Evolutionary conservation across 92 coral and sea anemone genomes (phyloP).

Genomic region (Zoanthus gigantus): DNA sequence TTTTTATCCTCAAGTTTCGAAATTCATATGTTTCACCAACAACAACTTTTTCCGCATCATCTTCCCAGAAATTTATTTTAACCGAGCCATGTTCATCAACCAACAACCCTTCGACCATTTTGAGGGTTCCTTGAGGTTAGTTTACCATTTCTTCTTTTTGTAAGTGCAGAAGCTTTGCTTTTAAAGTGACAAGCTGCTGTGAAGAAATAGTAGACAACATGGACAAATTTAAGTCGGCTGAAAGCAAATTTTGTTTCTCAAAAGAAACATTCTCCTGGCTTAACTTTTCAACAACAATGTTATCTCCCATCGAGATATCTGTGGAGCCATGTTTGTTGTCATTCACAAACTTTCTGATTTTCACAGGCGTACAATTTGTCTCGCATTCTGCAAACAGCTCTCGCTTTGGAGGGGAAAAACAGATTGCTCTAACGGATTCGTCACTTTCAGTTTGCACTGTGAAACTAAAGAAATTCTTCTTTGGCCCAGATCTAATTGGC

Average conservation of each 20-base stretch:
- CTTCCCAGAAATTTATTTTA: constrained; percentile 46
- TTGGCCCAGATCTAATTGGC: constrained; percentile 37
- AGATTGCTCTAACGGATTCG: constrained; percentile 36
- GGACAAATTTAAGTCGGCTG: constrained; percentile 24
- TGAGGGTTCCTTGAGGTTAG: background rate
- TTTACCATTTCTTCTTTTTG: constrained; percentile 18
- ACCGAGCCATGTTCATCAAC: constrained; percentile 24
- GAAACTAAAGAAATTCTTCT: constrained; percentile 45
- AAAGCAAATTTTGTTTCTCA: constrained; percentile 31
- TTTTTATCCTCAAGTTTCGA: constrained; percentile 35
- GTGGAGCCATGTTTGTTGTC: constrained; percentile 20
- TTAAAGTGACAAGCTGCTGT: constrained; percentile 37
- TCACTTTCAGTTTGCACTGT: constrained; percentile 11
- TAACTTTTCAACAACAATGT: constrained; percentile 4
- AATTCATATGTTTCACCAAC: constrained; percentile 30
- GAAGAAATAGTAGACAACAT: constrained; percentile 12
- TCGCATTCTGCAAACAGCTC: constrained; percentile 12
- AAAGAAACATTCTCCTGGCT: constrained; percentile 18
- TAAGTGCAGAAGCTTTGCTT: constrained; percentile 26
- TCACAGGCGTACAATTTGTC: constrained; percentile 4
- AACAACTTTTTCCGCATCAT: constrained; percentile 16
- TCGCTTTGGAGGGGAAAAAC: constrained; percentile 51
- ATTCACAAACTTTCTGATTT: constrained; percentile 30
- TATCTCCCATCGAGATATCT: constrained; percentile 24
- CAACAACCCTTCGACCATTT: background rate